These are phyloP conservation scores for Eurystomus gularis DNA, from an alignment of 2,113 vertebrate genomes.

Conservation along the genomic window DNA sequence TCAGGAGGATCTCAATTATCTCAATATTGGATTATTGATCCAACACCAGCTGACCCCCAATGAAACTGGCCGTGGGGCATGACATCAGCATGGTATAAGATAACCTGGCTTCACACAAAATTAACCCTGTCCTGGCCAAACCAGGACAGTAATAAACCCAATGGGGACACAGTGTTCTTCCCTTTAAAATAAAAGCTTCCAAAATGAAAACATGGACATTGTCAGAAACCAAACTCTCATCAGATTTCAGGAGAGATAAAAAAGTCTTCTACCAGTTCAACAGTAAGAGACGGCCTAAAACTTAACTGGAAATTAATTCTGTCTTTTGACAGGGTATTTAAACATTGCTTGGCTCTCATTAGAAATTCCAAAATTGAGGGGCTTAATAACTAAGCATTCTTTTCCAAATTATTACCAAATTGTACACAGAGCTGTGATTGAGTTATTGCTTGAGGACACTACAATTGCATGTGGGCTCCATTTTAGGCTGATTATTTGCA, in stretches of 20 bases:
- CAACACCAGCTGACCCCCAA: no score
- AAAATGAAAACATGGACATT: neutral
- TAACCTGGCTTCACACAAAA: no score
- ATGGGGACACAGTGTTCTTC: neutral
- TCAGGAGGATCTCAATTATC: no score
- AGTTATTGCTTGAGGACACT: conserved; percentile 28
- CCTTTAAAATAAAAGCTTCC: neutral
- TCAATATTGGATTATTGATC: no score
- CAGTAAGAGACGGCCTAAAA: neutral
- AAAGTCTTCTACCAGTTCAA: neutral
- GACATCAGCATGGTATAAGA: no score
- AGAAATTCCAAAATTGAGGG: neutral
- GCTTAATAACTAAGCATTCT: neutral
- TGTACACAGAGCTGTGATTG: neutral
- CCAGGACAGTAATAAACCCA: no score
- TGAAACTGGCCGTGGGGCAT: no score
- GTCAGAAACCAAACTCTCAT: neutral
- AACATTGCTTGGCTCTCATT: neutral
- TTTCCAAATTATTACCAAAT: neutral
- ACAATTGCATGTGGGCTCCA: neutral
- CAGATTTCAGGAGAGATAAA: neutral
- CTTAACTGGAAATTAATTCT: neutral
- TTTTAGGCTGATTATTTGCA: conserved; percentile 33
- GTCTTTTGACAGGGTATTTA: neutral
- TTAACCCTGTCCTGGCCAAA: no score